Evolutionary conservation across 2,113 vertebrate species (phyloP).

Genomic region (Pedetes capensis): DNA sequence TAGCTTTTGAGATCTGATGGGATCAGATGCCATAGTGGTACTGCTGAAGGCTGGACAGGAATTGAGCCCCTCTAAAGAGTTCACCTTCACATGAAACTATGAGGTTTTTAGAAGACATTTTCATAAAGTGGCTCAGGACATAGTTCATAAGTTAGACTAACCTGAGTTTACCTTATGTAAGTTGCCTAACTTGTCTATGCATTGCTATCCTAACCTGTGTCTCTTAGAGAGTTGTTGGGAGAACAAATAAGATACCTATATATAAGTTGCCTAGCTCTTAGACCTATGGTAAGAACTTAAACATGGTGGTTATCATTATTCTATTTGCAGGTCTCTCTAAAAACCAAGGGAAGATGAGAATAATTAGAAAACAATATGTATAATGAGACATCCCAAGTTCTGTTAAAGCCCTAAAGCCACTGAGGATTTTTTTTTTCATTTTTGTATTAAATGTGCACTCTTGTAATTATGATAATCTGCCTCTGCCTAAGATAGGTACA

Average conservation of each 20-base stretch:
- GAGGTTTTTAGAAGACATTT: neutral
- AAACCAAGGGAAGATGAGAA: constrained; percentile 21
- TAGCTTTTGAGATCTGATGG: no score
- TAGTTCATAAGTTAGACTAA: neutral
- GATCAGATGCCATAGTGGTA: no score
- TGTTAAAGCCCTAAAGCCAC: neutral
- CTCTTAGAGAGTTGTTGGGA: neutral
- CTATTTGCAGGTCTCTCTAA: constrained; percentile 27
- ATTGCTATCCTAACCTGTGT: neutral
- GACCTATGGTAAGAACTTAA: neutral
- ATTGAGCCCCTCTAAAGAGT: neutral
- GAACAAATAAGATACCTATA: neutral
- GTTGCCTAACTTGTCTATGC: neutral
- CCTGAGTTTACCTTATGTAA: neutral
- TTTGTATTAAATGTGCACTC: neutral
- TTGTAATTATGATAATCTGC: neutral
- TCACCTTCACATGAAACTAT: neutral
- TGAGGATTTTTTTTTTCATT: neutral
- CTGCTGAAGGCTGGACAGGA: no score
- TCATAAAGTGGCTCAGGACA: neutral
- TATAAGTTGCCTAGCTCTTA: neutral
- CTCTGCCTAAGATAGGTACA: neutral
- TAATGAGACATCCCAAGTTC: constrained; percentile 5
- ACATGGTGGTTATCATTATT: neutral
- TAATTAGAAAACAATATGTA: neutral